A percentile compares a stretch with the other conserved stretches of the same genome.
Conservation (phyloP, 2,113 vertebrate genomes). For the Cavia aperea region DNA sequence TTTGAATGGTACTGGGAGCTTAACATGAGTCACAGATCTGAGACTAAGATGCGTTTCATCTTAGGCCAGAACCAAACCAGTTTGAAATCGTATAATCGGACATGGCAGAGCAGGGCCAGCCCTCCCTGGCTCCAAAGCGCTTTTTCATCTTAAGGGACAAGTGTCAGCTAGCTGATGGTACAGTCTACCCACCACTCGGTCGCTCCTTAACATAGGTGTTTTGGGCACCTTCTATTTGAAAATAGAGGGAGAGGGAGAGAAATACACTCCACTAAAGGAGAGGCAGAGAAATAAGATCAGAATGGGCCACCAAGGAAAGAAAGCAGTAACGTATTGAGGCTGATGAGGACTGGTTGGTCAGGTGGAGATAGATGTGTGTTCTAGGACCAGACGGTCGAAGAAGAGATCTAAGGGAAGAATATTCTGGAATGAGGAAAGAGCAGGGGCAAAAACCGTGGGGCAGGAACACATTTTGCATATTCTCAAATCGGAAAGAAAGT, state of each 20-base stretch:
- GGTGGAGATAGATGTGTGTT: not conserved
- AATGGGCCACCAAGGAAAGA: not conserved
- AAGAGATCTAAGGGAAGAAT: not conserved
- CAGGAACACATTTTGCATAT: not conserved
- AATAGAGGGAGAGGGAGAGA: not conserved
- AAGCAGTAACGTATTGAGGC: not conserved
- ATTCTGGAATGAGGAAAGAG: not conserved
- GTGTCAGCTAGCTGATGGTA: not conserved
- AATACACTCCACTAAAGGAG: not conserved
- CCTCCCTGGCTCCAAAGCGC: not conserved
- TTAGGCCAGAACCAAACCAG: conserved; percentile 16
- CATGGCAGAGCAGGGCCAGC: not conserved
- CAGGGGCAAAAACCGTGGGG: not conserved
- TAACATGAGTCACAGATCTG: conserved; percentile 56
- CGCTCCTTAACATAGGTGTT: not conserved
- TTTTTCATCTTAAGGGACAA: not conserved
- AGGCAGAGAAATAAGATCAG: not conserved
- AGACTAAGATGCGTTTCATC: conserved; percentile 44
- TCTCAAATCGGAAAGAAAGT: not conserved
- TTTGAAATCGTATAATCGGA: not conserved
- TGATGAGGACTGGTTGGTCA: not conserved
- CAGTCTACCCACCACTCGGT: not conserved
- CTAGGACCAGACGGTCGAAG: not conserved
- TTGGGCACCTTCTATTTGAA: not conserved
- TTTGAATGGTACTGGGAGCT: conserved; percentile 58